Evolutionary conservation across 2,888 invertebrate genomes (phyloP).

Genomic region (Unio pictorum): DNA sequence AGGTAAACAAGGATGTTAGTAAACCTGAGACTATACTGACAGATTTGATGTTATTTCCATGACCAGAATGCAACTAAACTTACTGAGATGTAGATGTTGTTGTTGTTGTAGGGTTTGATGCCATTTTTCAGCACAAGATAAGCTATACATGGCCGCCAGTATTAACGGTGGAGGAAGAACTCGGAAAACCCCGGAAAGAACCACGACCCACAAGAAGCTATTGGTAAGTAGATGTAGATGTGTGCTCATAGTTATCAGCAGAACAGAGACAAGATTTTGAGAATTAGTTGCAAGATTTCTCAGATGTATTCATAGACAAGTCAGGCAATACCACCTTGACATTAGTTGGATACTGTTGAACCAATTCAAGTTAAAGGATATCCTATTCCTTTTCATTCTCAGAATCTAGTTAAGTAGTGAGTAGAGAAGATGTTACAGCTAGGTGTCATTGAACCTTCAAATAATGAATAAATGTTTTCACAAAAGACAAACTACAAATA

Average conservation of each 20-base stretch:
- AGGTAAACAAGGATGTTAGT: neutral
- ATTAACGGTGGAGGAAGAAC: too few species aligned
- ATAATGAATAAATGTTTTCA: slow-evolving; percentile 34
- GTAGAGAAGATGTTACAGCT: slow-evolving; percentile 28
- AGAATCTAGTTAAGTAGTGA: slow-evolving; percentile 10
- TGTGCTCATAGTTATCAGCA: too few species aligned
- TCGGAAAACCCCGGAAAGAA: too few species aligned
- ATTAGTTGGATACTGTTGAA: slow-evolving; percentile 8
- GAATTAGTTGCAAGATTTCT: slow-evolving; percentile 5
- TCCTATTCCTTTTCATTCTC: slow-evolving; percentile 21
- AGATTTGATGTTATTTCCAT: too few species aligned
- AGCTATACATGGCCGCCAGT: too few species aligned
- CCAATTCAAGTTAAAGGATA: slow-evolving; percentile 22
- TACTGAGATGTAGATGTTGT: too few species aligned
- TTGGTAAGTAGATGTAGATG: too few species aligned
- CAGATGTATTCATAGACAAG: slow-evolving; percentile 14
- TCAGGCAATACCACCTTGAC: slow-evolving; percentile 17
- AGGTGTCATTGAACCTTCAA: slow-evolving; percentile 30
- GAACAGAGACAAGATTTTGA: neutral
- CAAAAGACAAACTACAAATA: slow-evolving; percentile 23
- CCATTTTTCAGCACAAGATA: too few species aligned
- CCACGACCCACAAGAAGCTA: too few species aligned
- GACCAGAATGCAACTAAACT: too few species aligned
- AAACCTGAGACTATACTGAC: too few species aligned
- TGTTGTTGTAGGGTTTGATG: too few species aligned